Conservation (phyloP, 2,888 invertebrate species). For the Trichacis sp. region DNA sequence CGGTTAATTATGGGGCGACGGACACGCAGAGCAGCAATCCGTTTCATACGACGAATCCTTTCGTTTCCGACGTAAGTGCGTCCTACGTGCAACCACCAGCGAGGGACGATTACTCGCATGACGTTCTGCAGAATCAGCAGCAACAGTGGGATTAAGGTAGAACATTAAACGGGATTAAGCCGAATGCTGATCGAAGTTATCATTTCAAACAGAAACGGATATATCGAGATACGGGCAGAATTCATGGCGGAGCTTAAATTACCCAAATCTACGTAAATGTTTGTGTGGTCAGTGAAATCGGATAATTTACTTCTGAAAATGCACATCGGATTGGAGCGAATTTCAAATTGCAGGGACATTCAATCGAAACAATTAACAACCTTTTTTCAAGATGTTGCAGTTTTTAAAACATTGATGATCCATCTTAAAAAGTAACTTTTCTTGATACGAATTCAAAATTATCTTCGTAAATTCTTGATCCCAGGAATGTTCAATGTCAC, state of each 20-base stretch:
- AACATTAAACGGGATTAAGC: slow-evolving; percentile 6
- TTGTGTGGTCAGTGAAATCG: background rate
- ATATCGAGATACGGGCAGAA: background rate
- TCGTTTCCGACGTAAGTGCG: slow-evolving; percentile 58
- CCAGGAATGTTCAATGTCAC: too few relatives aligned
- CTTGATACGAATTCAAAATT: too few relatives aligned
- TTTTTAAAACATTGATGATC: too few relatives aligned
- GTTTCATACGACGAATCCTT: slow-evolving; percentile 64
- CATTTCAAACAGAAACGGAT: background rate
- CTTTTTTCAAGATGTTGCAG: too few relatives aligned
- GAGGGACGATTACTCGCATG: slow-evolving; percentile 71
- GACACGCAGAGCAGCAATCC: slow-evolving; percentile 56
- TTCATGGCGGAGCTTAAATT: background rate
- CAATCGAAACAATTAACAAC: too few relatives aligned
- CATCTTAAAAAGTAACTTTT: too few relatives aligned
- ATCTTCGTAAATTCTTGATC: too few relatives aligned
- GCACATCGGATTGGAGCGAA: too few relatives aligned
- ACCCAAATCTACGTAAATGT: background rate
- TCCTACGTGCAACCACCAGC: slow-evolving; percentile 65
- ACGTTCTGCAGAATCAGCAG: slow-evolving; percentile 72
- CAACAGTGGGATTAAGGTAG: slow-evolving; percentile 28
- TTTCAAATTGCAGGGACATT: too few relatives aligned
- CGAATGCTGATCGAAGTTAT: slow-evolving; percentile 16
- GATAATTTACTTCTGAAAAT: too few relatives aligned
- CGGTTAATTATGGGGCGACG: slow-evolving; percentile 63